phyloP scores from a whole-genome alignment of 2,113 vertebrate genomes.

The Pseudopipra pipra region DNA sequence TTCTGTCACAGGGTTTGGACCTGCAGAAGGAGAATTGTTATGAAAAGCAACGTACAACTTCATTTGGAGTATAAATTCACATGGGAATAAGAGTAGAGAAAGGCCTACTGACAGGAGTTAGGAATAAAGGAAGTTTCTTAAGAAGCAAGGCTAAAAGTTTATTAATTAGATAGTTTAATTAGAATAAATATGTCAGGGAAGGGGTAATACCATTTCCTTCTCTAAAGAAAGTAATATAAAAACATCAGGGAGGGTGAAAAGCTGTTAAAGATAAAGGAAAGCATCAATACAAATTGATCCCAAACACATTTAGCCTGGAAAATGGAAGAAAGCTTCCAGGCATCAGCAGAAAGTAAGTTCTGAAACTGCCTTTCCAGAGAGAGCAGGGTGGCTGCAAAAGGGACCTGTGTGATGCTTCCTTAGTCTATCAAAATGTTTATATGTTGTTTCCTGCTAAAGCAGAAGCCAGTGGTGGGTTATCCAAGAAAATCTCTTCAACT shows the following conservation, averaged over 20 bases:
- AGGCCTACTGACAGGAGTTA: not conserved
- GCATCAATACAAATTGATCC: not conserved
- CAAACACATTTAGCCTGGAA: not conserved
- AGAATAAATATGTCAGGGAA: not conserved
- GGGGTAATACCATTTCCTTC: not conserved
- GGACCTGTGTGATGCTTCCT: not conserved
- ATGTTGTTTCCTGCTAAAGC: not conserved
- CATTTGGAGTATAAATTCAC: not conserved
- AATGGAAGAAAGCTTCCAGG: slow-evolving; percentile 6
- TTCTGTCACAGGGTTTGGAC: not conserved
- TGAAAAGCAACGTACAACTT: not conserved
- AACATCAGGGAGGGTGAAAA: not conserved
- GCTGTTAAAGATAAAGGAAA: not conserved
- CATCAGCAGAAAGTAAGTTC: not conserved
- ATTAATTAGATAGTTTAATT: not conserved
- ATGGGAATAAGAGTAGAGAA: not conserved
- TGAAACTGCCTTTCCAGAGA: not conserved
- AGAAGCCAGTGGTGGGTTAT: not conserved
- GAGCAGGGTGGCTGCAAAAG: not conserved
- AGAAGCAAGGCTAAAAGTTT: not conserved
- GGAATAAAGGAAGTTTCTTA: not conserved
- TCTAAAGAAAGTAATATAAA: not conserved
- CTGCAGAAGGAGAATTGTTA: not conserved
- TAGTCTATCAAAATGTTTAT: not conserved
- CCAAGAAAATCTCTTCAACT: not conserved